These are phyloP conservation scores for Coluber constrictor DNA, from an alignment of 2,797 vertebrate species.

Conservation along the genomic window DNA sequence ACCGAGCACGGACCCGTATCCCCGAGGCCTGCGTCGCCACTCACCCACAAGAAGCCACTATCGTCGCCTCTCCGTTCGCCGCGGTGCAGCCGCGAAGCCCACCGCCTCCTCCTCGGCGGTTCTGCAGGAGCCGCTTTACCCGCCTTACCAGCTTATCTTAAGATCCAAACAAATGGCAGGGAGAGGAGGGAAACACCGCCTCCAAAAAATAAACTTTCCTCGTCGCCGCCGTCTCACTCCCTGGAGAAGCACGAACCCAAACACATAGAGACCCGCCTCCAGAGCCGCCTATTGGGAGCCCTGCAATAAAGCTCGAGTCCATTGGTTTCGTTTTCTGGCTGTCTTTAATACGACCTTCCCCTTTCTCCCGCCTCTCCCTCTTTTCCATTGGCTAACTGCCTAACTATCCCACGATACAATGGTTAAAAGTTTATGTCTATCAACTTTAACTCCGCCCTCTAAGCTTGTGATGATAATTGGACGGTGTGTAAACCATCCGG, in stretches of 20 bases:
- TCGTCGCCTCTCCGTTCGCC: not conserved
- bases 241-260: slow-evolving; percentile 76
- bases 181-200: slow-evolving; percentile 23
- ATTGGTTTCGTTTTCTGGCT: slow-evolving; percentile 28
- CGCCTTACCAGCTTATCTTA: slow-evolving; percentile 47
- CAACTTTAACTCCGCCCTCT: fast-evolving
- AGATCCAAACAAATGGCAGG: slow-evolving; percentile 50
- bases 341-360: slow-evolving; percentile 49
- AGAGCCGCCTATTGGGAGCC: slow-evolving; percentile 56
- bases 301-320: not conserved
- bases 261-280: slow-evolving; percentile 58
- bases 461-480: not conserved
- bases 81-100: slow-evolving; percentile 9
- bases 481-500: fast-evolving
- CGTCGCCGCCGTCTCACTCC: slow-evolving; percentile 65
- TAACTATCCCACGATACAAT: slow-evolving; percentile 20
- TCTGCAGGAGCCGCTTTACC: slow-evolving; percentile 38
- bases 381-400: slow-evolving; percentile 35
- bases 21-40: not conserved
- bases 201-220: slow-evolving; percentile 70
- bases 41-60: slow-evolving; percentile 16
- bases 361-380: slow-evolving; percentile 17
- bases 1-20: not conserved
- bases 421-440: slow-evolving; percentile 1
- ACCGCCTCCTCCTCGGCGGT: slow-evolving; percentile 1